phyloP scores from a whole-genome alignment of 2,113 vertebrate genomes.

The Oophaga pumilio region DNA sequence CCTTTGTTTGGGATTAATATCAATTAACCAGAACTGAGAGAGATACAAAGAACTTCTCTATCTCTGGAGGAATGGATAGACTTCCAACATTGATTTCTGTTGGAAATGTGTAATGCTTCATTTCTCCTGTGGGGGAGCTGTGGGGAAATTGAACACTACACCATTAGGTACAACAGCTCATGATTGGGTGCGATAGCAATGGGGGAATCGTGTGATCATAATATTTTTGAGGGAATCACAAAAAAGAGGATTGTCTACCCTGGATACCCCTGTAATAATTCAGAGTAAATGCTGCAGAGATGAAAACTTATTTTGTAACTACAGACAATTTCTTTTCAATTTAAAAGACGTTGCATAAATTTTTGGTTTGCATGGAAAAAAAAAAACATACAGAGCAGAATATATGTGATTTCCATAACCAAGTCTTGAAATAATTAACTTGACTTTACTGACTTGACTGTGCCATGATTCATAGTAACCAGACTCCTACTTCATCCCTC shows the following conservation, averaged over 20 bases:
- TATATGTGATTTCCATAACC: neutral
- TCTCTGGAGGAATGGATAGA: neutral
- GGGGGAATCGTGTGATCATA: neutral
- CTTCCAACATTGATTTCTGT: neutral
- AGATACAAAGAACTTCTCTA: neutral
- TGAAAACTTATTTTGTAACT: neutral
- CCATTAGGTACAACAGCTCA: neutral
- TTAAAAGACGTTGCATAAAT: neutral
- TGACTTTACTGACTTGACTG: neutral
- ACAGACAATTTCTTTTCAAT: neutral
- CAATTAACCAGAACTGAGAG: neutral
- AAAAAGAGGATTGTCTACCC: neutral
- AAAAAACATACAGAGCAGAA: neutral
- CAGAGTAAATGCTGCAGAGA: neutral
- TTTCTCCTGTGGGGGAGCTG: neutral
- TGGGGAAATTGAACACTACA: neutral
- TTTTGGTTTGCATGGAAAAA: neutral
- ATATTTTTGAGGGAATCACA: neutral
- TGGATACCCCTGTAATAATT: neutral
- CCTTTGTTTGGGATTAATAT: too few species aligned
- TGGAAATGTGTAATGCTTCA: neutral
- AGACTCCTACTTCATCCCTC: neutral
- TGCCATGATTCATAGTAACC: slow-evolving; percentile 8
- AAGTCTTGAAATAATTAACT: neutral
- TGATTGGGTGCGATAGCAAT: too few species aligned